A percentile compares a stretch with the other conserved stretches of the same genome.
These are phyloP conservation scores for Dermolepida albohirtum DNA, from an alignment of 2,888 invertebrate genomes.

Conservation along the genomic window DNA sequence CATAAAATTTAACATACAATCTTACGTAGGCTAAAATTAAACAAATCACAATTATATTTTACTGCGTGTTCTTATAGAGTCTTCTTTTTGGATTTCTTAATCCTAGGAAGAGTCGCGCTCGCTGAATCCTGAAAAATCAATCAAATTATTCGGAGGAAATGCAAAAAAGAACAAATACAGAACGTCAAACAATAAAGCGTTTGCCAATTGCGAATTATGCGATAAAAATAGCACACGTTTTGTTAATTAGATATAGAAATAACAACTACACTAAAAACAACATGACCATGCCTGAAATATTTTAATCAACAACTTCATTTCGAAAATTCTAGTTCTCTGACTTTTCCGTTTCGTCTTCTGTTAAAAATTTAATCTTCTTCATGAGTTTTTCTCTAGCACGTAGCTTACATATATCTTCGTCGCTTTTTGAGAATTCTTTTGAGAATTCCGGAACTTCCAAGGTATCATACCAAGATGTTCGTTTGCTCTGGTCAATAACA, in stretches of 20 bases:
- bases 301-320: slow-evolving; percentile 23
- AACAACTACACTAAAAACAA: slow-evolving; percentile 29
- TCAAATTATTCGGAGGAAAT: slow-evolving; percentile 14
- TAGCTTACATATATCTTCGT: slow-evolving; percentile 47
- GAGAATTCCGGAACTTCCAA: slow-evolving; percentile 44
- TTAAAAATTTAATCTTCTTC: slow-evolving; percentile 34
- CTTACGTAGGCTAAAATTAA: slow-evolving; percentile 39
- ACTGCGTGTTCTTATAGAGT: slow-evolving; percentile 53
- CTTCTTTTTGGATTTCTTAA: slow-evolving; percentile 82
- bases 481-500: slow-evolving; percentile 40
- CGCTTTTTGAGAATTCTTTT: slow-evolving; percentile 58
- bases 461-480: slow-evolving; percentile 56
- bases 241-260: slow-evolving; percentile 20
- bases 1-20: slow-evolving; percentile 39
- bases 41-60: slow-evolving; percentile 39
- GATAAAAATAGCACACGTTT: slow-evolving; percentile 27
- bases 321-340: slow-evolving; percentile 3
- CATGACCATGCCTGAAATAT: slow-evolving; percentile 44
- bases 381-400: slow-evolving; percentile 35
- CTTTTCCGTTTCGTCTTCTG: slow-evolving; percentile 20
- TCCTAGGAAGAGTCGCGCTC: slow-evolving; percentile 79
- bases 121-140: slow-evolving; percentile 72
- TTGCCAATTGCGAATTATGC: slow-evolving; percentile 27
- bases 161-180: neutral
- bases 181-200: slow-evolving; percentile 31